Base-by-base conservation (phyloP, 2,113 vertebrate species). In the Odocoileus hemionus region DNA sequence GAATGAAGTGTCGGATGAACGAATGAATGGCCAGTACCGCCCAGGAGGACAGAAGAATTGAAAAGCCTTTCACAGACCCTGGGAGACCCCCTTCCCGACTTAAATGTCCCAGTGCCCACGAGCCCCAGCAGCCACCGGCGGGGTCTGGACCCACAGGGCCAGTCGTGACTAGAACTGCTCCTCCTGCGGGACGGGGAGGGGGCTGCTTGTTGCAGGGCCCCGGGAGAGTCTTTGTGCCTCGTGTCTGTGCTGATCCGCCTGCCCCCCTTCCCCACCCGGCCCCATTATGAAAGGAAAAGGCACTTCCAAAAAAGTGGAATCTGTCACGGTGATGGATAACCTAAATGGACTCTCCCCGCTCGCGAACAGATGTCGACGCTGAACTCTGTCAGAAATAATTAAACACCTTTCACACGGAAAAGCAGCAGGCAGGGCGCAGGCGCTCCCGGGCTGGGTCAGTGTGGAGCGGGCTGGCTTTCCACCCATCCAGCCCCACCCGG, bases 331-430 rank as follows among this genome's bases (percentile, higher is more conserved):
- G 98, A 98, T 95, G 97, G 98, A 98, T 98, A 93, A 95, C 93
- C 93, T 96, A 95, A 96, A 96, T 93, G 93, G 92, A 94, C 97
- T 97, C 98, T 98, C 97, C 98, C 98, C 79, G 96, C 98, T 93
- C 96, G 54, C 82, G 98, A 99, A 99, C 99, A 99, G 99, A 99
- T 99, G 99, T 99, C 99, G 98, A 98, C 55, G 93, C 96, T 99
- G 99, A 99, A 99, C 99, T 99, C 99, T 99, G 99, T 99, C 99
- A 99, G 98, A 97, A 98, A 98, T 99, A 99, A 99, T 99, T 99
- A 99, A 99, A 99, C 98, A 97, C 99, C 98, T 98, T 96, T 97
- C 97, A 96, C 97, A 79, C 0, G 55, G 90, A 86, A 95, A 89
- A 90, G 92, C 97, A 45, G 97, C 95, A 74, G 96, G 98, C 97